These are phyloP conservation scores for Emydocephalus ijimae DNA, from an alignment of 2,113 vertebrate species.

Conservation along the genomic window DNA sequence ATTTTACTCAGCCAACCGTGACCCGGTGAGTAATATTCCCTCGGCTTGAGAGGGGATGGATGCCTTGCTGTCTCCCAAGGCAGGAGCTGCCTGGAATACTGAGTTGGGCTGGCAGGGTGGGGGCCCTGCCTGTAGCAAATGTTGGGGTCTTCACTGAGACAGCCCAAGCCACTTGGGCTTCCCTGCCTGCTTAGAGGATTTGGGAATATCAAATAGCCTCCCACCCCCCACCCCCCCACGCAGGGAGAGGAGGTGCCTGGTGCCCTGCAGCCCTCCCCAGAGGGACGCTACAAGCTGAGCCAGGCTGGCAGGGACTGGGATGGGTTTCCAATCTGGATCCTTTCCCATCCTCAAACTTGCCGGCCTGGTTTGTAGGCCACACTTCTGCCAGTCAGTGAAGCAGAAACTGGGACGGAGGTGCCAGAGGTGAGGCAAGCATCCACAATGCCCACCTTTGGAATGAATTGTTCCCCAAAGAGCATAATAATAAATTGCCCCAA, in stretches of 20 bases:
- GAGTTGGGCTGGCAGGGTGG: conserved; percentile 69
- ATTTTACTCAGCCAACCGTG: conserved; percentile 94
- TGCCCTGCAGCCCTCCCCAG: conserved; percentile 46
- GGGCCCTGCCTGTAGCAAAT: conserved; percentile 54
- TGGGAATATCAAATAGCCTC: conserved; percentile 76
- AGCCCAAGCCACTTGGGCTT: conserved; percentile 76
- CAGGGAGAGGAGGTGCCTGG: conserved; percentile 59
- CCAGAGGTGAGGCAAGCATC: not conserved
- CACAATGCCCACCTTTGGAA: not conserved
- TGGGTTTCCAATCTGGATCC: not conserved
- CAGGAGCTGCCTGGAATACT: conserved; percentile 88
- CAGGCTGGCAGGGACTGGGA: not conserved
- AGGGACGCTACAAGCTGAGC: not conserved
- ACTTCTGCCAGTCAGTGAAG: not conserved
- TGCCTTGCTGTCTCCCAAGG: conserved; percentile 82
- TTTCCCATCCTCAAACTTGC: not conserved
- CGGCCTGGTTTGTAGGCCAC: not conserved
- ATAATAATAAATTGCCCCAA: not conserved
- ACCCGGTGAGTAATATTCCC: conserved; percentile 93
- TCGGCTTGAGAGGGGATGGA: conserved; percentile 84
- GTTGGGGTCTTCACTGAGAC: conserved; percentile 69
- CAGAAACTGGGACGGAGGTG: not conserved
- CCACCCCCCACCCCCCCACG: conserved; percentile 50
- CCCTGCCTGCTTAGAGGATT: conserved; percentile 82
- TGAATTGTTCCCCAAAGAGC: not conserved